Evolutionary conservation across 53 echinoderm and acorn worm species (phyloP).

Genomic region (Apostichopus leukothele): DNA sequence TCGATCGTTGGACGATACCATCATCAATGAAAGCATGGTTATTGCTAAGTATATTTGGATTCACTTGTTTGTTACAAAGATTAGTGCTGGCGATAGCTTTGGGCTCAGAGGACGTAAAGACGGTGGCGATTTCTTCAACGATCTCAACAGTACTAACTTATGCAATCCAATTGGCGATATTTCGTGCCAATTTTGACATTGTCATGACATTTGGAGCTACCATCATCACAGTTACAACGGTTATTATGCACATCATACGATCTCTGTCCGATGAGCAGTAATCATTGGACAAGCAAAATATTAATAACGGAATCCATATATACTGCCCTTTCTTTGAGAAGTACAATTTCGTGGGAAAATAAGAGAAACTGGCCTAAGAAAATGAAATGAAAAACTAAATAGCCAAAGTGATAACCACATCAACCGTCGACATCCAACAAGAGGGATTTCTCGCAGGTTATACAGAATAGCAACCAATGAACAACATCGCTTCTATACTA

Average conservation of each 20-base stretch:
- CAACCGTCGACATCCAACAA: no score
- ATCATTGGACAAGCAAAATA: no score
- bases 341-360: no score
- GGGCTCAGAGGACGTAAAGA: not conserved
- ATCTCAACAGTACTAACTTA: not conserved
- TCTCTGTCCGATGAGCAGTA: not conserved
- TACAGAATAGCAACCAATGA: no score
- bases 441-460: no score
- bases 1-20: not conserved
- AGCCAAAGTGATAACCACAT: no score
- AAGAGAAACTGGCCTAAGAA: no score
- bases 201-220: not conserved
- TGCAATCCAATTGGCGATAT: not conserved
- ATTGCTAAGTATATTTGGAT: not conserved
- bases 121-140: constrained; percentile 16
- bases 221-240: not conserved
- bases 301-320: no score
- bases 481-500: no score
- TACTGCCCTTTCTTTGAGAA: no score
- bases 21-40: not conserved
- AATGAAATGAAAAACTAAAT: no score
- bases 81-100: not conserved
- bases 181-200: not conserved
- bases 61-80: not conserved
- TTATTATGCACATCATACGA: not conserved